Percentiles rank a stretch among this genome's conserved stretches.
Conservation (phyloP, 1,140 invertebrate genomes). For the Drosophila funebris region DNA sequence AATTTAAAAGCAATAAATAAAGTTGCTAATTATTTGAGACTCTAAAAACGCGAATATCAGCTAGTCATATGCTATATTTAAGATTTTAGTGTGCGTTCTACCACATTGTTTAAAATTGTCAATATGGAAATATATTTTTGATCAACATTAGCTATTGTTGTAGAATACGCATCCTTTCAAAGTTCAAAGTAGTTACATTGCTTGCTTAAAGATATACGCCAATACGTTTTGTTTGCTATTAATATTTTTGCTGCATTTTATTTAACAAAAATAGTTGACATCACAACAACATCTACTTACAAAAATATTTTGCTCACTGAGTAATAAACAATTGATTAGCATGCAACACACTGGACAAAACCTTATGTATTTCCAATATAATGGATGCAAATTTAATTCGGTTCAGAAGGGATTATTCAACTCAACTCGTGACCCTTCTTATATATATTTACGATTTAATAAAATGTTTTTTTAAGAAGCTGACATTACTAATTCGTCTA, state of each 20-base stretch:
- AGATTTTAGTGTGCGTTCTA: background rate
- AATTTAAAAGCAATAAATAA: background rate
- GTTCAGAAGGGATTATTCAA: too few species aligned
- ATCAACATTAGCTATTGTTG: background rate
- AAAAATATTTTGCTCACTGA: background rate
- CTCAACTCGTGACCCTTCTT: too few species aligned
- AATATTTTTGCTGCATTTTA: background rate
- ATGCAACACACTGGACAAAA: too few species aligned
- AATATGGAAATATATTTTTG: too few species aligned
- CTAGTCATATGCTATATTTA: background rate
- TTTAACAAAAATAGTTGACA: background rate
- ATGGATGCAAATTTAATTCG: too few species aligned
- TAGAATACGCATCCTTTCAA: conserved; percentile 19
- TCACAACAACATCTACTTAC: background rate
- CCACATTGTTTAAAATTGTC: background rate
- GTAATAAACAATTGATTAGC: too few species aligned
- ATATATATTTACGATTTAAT: too few species aligned
- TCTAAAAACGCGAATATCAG: background rate
- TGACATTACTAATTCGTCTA: too few species aligned
- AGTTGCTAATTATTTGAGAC: background rate
- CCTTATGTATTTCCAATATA: too few species aligned
- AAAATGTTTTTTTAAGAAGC: too few species aligned
- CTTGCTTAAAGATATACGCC: conserved; percentile 21
- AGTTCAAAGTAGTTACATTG: conserved; percentile 26
- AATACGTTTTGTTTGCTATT: conserved; percentile 10